phyloP scores from a whole-genome alignment of 2,888 invertebrate species.

The Phaonia tiefii region DNA sequence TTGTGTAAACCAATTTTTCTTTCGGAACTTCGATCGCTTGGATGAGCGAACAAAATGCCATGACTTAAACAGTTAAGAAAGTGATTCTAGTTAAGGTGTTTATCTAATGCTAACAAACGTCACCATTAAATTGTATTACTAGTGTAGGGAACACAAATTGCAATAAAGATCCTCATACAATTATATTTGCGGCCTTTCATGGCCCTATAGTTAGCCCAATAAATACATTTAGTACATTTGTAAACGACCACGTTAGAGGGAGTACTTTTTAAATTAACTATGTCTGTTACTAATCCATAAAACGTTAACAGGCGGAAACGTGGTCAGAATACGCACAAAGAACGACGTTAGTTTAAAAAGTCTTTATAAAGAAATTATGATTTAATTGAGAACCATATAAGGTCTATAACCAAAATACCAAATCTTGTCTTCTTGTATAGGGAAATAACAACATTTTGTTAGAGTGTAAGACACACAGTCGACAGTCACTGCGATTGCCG shows the following conservation, averaged over 20 bases:
- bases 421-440: not conserved
- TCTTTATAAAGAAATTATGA: slow-evolving; percentile 51
- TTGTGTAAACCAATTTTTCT: no score
- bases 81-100: no score
- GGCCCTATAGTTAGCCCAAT: not conserved
- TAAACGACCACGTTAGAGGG: slow-evolving; percentile 20
- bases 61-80: no score
- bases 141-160: no score
- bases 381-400: slow-evolving; percentile 57
- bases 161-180: no score
- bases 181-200: not conserved
- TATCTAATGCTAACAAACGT: no score
- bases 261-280: slow-evolving; percentile 1
- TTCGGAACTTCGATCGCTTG: no score
- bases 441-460: slow-evolving; percentile 20
- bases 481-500: no score
- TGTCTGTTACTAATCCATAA: not conserved
- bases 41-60: no score
- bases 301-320: slow-evolving; percentile 3
- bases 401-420: slow-evolving; percentile 33
- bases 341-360: slow-evolving; percentile 48
- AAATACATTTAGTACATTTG: slow-evolving; percentile 32
- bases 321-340: slow-evolving; percentile 9
- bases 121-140: not conserved
- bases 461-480: slow-evolving; percentile 11